Percentiles rank a stretch among this genome's conserved stretches.
Evolutionary conservation across 2,797 vertebrate genomes (phyloP).

Genomic region (Rhinophrynus dorsalis): DNA sequence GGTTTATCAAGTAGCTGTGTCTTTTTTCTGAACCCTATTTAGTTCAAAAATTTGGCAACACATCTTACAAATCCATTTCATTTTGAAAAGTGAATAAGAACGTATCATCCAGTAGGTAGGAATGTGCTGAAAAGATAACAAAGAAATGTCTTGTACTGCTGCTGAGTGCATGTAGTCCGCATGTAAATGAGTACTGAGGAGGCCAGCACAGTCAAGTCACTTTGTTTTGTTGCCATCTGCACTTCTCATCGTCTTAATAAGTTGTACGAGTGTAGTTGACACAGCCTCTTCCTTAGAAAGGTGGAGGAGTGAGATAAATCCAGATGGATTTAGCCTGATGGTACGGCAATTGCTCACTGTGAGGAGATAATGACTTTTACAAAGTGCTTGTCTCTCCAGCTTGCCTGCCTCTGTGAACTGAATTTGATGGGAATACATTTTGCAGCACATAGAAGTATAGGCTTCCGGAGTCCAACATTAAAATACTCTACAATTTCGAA

Average conservation of each 20-base stretch:
- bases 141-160: slow-evolving; percentile 2
- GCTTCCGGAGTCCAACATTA: slow-evolving; percentile 24
- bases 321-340: slow-evolving; percentile 6
- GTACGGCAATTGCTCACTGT: slow-evolving; percentile 19
- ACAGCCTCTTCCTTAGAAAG: slow-evolving; percentile 20
- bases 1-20: no score
- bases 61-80: no score
- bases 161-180: background rate
- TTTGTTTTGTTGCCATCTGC: slow-evolving; percentile 38
- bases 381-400: slow-evolving; percentile 26
- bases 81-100: no score
- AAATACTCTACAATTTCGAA: slow-evolving; percentile 31
- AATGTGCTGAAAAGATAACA: slow-evolving; percentile 6
- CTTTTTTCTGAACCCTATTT: no score
- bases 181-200: slow-evolving; percentile 20
- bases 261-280: slow-evolving; percentile 35
- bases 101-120: no score
- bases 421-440: slow-evolving; percentile 24
- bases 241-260: slow-evolving; percentile 29
- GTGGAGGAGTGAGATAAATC: slow-evolving; percentile 16
- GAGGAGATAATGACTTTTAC: slow-evolving; percentile 25
- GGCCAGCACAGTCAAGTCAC: slow-evolving; percentile 15
- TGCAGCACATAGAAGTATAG: slow-evolving; percentile 18
- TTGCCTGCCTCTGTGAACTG: slow-evolving; percentile 41
- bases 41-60: no score